Base-by-base conservation (phyloP, 2,113 vertebrate genomes). In the Ptyas mucosa region DNA sequence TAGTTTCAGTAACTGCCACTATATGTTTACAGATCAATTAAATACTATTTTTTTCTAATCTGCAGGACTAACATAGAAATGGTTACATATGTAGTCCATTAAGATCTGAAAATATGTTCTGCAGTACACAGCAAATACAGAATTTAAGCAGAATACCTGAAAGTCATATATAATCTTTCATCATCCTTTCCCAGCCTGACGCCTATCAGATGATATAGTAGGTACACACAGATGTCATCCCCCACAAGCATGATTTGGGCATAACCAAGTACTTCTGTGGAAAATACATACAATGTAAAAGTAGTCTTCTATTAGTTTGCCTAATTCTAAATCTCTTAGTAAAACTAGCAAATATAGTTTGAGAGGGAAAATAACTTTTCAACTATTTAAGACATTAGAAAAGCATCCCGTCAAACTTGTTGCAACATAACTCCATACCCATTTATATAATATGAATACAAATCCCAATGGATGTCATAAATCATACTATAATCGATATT, bases 121-220 rank as follows among this genome's bases (percentile, higher is more conserved):
- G 24, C 51, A 43, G 85, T n/a, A 85, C 43, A 9, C 75, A 89
- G 69, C 85, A 75, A 21, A 29, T 52, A 43, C 88, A 87, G 88
- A 88, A 93, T 91, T 97, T 94, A 53, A 93, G 46, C 39, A 93
- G 89, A 88, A 52, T 26, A 86, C 1, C 0, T n/a, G 1, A 93
- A 94, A 34, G 34, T n/a, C 21, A 46, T 12, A 43, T 86, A 58
- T 3, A 86, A 87, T 23, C n/a, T 53, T 90, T 34, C 18, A 54
- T 3, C 53, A 85, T 54, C 8, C 88, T 54, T 81, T 81, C 75
- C 75, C 75, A 81, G 75, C 75, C 75, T 81, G 75, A 81, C 34
- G 75, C 75, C 34, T 81, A 81, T 39, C 75, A 81, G 75, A 81
- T 21, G 75, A 81, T 81, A 21, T 81, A 81, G 75, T 39, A 34